A percentile compares a stretch with the other conserved stretches of the same genome.
Conservation (phyloP, 2,888 invertebrate genomes). For the Drosophila subsilvestris region DNA sequence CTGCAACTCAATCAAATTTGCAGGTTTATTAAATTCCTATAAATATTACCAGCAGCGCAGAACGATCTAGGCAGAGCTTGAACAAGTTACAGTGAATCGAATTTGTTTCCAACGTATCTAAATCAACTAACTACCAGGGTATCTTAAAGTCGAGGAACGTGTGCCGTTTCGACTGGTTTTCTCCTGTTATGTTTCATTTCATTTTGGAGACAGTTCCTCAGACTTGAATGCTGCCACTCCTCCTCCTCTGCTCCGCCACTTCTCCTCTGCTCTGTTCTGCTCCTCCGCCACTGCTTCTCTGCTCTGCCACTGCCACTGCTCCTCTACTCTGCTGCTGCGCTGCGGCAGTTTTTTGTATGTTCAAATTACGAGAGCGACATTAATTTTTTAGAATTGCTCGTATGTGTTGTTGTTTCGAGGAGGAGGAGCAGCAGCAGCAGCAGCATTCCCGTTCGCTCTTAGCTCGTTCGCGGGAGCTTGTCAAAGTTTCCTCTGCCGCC, state of each 20-base stretch:
- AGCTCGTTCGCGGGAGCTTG: constrained; percentile 36
- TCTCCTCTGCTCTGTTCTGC: constrained; percentile 1
- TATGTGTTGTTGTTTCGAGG: constrained; percentile 59
- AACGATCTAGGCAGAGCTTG: no score
- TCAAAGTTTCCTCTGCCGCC: constrained; percentile 57
- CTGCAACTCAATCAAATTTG: accelerated
- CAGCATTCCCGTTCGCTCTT: no score
- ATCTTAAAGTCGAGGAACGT: neutral
- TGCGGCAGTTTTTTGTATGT: constrained; percentile 41
- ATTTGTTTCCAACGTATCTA: no score
- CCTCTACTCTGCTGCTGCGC: constrained; percentile 10
- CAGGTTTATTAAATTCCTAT: no score
- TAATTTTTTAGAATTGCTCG: constrained; percentile 81
- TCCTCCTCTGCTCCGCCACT: constrained; percentile 2
- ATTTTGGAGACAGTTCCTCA: neutral
- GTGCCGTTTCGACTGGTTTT: no score
- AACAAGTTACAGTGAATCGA: no score
- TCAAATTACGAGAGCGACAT: constrained; percentile 80
- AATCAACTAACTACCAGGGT: no score
- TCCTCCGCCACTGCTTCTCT: constrained; percentile 36
- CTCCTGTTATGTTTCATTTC: neutral
- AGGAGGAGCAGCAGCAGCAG: constrained; percentile 3
- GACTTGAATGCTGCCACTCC: constrained; percentile 6
- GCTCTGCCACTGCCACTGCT: constrained; percentile 29
- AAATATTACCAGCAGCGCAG: no score